phyloP scores from a whole-genome alignment of 2,113 vertebrate species.

The Vimba vimba region DNA sequence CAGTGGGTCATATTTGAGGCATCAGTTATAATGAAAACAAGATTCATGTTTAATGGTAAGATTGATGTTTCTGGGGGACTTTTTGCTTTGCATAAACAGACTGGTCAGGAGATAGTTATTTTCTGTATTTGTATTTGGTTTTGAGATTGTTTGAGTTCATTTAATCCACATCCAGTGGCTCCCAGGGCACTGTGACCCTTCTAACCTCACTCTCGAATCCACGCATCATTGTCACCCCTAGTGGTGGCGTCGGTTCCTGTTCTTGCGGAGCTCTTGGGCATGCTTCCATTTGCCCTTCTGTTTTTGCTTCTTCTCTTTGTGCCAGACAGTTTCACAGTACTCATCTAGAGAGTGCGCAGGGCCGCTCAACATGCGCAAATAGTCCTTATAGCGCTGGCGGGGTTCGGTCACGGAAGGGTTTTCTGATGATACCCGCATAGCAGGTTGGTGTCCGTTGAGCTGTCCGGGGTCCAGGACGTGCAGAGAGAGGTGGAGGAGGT shows the following conservation, averaged over 20 bases:
- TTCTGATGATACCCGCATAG: slow-evolving; percentile 73
- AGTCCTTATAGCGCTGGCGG: slow-evolving; percentile 92
- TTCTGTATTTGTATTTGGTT: slow-evolving; percentile 15
- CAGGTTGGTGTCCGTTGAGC: slow-evolving; percentile 79
- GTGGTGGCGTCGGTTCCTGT: slow-evolving; percentile 90
- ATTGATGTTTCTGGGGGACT: not conserved
- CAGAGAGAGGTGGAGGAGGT: slow-evolving; percentile 83
- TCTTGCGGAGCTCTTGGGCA: slow-evolving; percentile 94
- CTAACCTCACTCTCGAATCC: not conserved
- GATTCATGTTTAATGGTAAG: not conserved
- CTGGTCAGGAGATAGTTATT: not conserved
- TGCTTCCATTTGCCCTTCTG: slow-evolving; percentile 93
- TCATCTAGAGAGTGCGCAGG: slow-evolving; percentile 89
- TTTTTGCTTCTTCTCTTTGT: slow-evolving; percentile 83
- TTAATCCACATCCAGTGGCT: not conserved
- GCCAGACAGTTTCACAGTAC: slow-evolving; percentile 96
- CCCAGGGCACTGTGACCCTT: not conserved
- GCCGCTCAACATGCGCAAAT: slow-evolving; percentile 87
- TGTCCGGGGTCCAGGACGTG: slow-evolving; percentile 87
- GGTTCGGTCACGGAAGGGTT: slow-evolving; percentile 76
- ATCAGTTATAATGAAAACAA: not conserved
- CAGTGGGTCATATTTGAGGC: not conserved
- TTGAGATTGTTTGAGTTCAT: not conserved
- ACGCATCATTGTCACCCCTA: slow-evolving; percentile 40
- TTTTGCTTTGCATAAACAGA: not conserved